Conservation (phyloP, 2,113 vertebrate species). For the Pogona vitticeps region DNA sequence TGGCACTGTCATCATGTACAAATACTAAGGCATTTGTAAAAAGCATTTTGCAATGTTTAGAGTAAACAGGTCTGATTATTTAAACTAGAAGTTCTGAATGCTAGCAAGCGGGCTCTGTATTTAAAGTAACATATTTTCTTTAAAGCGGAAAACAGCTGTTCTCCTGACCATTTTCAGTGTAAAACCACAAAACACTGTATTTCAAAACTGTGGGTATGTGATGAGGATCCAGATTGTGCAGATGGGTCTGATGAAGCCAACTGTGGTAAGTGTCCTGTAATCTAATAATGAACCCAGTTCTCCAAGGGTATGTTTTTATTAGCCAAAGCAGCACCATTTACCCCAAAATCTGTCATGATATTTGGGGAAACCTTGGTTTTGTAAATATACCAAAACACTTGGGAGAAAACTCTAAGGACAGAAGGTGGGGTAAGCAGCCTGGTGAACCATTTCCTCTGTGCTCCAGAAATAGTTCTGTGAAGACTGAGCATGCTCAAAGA, state of each 20-base stretch:
- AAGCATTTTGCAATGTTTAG: background rate
- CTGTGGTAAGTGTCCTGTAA: conserved; percentile 85
- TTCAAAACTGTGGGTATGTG: conserved; percentile 98
- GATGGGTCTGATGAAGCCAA: conserved; percentile 96
- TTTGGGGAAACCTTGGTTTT: too few relatives aligned
- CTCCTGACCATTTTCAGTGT: conserved; percentile 97
- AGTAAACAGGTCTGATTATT: conserved; percentile 3
- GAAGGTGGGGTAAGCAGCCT: too few relatives aligned
- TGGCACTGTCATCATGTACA: too few relatives aligned
- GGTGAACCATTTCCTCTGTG: too few relatives aligned
- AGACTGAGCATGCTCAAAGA: background rate
- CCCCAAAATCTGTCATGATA: background rate
- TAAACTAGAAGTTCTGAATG: fast-evolving
- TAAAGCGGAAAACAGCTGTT: conserved; percentile 97
- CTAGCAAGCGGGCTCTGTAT: background rate
- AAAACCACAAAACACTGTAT: conserved; percentile 98
- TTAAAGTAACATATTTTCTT: conserved; percentile 54
- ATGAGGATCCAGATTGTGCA: conserved; percentile 96
- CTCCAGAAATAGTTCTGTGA: background rate
- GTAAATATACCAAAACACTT: too few relatives aligned
- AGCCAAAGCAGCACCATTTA: background rate
- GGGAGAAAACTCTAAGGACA: background rate
- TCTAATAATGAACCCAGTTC: background rate
- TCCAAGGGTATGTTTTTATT: background rate
- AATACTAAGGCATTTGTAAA: background rate